Conservation (phyloP, 2,888 invertebrate species). For the Tetheella fluctuosa region DNA sequence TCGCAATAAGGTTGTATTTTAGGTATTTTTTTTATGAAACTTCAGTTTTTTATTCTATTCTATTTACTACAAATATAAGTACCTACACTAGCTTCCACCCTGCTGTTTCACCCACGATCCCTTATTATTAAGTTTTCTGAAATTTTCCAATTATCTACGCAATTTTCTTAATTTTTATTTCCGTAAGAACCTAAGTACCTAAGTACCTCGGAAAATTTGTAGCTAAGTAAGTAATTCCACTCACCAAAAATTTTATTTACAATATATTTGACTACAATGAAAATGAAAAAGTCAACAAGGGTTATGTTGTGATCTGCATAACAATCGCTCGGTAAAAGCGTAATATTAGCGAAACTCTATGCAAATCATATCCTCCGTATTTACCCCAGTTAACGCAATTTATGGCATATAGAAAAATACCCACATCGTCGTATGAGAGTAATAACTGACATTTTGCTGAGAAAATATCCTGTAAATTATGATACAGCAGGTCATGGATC, state of each 20-base stretch:
- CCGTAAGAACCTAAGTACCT: no score
- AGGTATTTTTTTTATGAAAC: no score
- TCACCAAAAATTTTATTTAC: no score
- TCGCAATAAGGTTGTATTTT: no score
- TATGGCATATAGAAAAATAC: conserved; percentile 23
- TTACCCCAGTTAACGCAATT: conserved; percentile 22
- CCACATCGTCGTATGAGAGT: neutral
- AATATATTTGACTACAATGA: conserved; percentile 1
- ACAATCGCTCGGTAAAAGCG: conserved; percentile 32
- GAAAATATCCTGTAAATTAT: conserved; percentile 1
- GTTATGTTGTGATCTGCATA: conserved; percentile 34
- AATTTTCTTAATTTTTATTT: no score
- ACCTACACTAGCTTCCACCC: no score
- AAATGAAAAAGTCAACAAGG: conserved; percentile 15
- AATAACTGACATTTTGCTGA: neutral
- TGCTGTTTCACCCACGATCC: no score
- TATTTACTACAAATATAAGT: no score
- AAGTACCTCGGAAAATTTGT: neutral
- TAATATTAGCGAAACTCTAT: conserved; percentile 39
- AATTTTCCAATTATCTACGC: no score
- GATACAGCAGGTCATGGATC: neutral
- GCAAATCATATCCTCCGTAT: conserved; percentile 34
- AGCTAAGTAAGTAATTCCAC: no score
- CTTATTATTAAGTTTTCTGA: no score
- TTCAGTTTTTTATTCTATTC: no score